phyloP scores from a whole-genome alignment of 1,140 invertebrate genomes.

The Drosophila pandora region DNA sequence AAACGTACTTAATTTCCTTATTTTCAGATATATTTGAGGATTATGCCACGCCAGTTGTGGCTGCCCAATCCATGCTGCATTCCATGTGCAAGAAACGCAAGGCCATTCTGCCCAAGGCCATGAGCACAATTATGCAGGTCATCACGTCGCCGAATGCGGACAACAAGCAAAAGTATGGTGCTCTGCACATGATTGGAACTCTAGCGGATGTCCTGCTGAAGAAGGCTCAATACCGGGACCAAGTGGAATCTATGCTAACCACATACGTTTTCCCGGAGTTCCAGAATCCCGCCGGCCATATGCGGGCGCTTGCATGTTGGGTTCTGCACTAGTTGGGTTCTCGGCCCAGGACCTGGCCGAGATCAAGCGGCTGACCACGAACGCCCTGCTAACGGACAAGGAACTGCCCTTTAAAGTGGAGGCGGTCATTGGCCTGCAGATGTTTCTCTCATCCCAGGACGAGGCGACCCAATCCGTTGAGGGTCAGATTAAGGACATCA shows the following conservation, averaged over 20 bases:
- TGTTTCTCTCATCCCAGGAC: too few relatives aligned
- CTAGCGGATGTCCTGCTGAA: conserved; percentile 87
- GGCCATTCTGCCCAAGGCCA: too few relatives aligned
- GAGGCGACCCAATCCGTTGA: too few relatives aligned
- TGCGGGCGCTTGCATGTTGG: conserved; percentile 98
- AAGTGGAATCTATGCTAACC: too few relatives aligned
- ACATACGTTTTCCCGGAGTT: conserved; percentile 89
- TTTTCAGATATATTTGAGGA: conserved; percentile 96
- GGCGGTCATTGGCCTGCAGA: too few relatives aligned
- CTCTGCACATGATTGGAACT: conserved; percentile 98
- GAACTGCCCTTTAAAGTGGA: too few relatives aligned
- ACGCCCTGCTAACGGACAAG: too few relatives aligned
- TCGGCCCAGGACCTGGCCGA: conserved; percentile 84
- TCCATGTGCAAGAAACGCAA: too few relatives aligned
- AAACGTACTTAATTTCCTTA: neutral
- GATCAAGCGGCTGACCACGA: too few relatives aligned
- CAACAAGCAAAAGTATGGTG: conserved; percentile 96
- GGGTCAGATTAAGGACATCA: too few relatives aligned
- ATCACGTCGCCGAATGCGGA: conserved; percentile 86
- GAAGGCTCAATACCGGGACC: too few relatives aligned
- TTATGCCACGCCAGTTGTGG: conserved; percentile 88
- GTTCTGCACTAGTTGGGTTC: conserved; percentile 97
- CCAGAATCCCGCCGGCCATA: conserved; percentile 92
- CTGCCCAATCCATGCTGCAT: too few relatives aligned
- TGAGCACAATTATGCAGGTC: conserved; percentile 87